Conservation (phyloP, 1,140 invertebrate species). For the Drosophila tani region DNA sequence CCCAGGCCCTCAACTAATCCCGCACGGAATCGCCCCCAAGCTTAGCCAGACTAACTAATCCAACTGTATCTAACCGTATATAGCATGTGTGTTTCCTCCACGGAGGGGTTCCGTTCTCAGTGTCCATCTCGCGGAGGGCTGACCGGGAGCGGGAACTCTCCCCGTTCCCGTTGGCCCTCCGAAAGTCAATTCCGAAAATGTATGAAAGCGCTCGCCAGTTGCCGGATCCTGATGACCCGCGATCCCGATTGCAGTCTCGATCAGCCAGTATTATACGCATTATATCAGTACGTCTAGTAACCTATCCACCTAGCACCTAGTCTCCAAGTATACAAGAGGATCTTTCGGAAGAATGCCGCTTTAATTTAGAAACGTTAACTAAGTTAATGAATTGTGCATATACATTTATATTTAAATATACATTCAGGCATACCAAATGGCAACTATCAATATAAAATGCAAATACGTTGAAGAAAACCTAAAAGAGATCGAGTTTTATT, state of each 20-base stretch:
- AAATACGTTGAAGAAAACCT: conserved; percentile 43
- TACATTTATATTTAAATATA: conserved; percentile 49
- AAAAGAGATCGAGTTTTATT: neutral
- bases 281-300: conserved; percentile 40
- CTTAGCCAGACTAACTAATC: conserved; percentile 41
- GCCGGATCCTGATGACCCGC: neutral
- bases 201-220: conserved; percentile 76
- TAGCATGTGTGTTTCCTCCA: conserved; percentile 45
- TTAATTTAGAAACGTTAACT: conserved; percentile 55
- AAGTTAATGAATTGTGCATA: conserved; percentile 67
- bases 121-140: conserved; percentile 35
- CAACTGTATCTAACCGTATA: conserved; percentile 62
- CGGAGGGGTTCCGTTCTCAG: conserved; percentile 40
- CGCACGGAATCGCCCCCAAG: conserved; percentile 11
- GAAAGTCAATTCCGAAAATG: conserved; percentile 81
- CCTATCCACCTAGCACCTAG: conserved; percentile 44
- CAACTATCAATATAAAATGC: conserved; percentile 51
- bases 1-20: conserved; percentile 49
- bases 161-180: conserved; percentile 6
- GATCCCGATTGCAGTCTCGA: conserved; percentile 9
- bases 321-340: conserved; percentile 51
- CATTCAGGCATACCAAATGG: conserved; percentile 40
- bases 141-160: neutral
- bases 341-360: conserved; percentile 30
- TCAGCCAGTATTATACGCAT: conserved; percentile 49